A percentile compares a stretch with the other conserved stretches of the same genome.
Conservation (phyloP, 2,797 vertebrate species). For the Pelobates cultripes region DNA sequence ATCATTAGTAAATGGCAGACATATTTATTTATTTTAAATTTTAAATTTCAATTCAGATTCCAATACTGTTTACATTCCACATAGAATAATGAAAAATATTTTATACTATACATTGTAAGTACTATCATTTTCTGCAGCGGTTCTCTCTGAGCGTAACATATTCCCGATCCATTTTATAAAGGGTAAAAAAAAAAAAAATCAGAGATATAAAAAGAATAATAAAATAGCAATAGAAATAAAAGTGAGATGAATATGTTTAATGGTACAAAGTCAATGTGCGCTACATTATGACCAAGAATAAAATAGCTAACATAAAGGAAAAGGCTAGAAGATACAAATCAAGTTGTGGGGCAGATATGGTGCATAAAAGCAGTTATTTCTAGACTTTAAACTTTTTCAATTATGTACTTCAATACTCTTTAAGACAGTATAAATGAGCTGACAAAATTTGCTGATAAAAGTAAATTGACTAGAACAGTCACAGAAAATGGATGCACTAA, state of each 20-base stretch:
- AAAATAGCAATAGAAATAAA: slow-evolving; percentile 3
- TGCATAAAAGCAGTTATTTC: slow-evolving; percentile 38
- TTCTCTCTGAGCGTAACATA: slow-evolving; percentile 4
- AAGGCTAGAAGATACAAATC: slow-evolving; percentile 27
- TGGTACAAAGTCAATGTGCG: background rate
- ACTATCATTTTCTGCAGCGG: background rate
- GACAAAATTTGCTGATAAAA: slow-evolving; percentile 56
- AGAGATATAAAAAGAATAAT: slow-evolving; percentile 26
- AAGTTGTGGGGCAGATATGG: slow-evolving; percentile 27
- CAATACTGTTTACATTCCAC: background rate
- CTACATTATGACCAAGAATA: slow-evolving; percentile 26
- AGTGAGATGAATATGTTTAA: slow-evolving; percentile 11
- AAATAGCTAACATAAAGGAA: slow-evolving; percentile 24
- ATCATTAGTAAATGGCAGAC: background rate
- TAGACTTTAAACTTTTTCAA: slow-evolving; percentile 51
- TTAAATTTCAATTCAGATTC: background rate
- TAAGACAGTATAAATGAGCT: slow-evolving; percentile 55
- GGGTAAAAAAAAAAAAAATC: background rate
- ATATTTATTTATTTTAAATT: background rate
- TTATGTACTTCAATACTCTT: slow-evolving; percentile 53
- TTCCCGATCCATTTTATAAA: slow-evolving; percentile 1
- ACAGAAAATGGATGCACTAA: slow-evolving; percentile 44
- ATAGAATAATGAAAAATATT: background rate
- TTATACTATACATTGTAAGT: background rate
- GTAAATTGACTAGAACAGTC: slow-evolving; percentile 54